phyloP scores from a whole-genome alignment of 2,888 invertebrate species.

The Lingula anatina region DNA sequence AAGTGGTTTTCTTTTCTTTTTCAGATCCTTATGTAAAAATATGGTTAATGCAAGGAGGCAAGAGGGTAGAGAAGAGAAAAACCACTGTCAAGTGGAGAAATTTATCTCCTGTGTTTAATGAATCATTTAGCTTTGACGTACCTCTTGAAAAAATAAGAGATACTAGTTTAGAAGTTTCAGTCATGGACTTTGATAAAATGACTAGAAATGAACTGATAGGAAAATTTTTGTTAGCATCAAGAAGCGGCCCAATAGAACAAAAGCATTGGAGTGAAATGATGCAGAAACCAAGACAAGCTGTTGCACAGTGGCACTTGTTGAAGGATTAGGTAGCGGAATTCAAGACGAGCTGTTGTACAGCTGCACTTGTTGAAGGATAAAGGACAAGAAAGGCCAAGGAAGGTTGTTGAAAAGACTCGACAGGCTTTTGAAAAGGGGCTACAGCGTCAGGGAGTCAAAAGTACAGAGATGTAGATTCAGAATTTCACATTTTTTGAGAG shows the following conservation, averaged over 20 bases:
- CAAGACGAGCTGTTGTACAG: no score
- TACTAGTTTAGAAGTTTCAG: constrained; percentile 87
- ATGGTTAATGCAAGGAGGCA: constrained; percentile 92
- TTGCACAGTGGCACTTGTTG: constrained; percentile 94
- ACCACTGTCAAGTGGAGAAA: constrained; percentile 67
- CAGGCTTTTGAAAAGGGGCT: no score
- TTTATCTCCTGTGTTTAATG: constrained; percentile 92
- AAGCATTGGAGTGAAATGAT: constrained; percentile 99
- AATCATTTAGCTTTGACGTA: constrained; percentile 91
- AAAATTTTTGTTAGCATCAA: constrained; percentile 54
- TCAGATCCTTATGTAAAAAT: constrained; percentile 98
- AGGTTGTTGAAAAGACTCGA: no score
- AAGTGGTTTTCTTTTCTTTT: constrained; percentile 32
- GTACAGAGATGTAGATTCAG: no score
- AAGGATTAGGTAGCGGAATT: no score
- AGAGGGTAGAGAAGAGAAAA: constrained; percentile 92
- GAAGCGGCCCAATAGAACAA: constrained; percentile 90
- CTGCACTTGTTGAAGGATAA: no score
- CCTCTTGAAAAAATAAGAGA: constrained; percentile 96
- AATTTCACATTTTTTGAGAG: no score
- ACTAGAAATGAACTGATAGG: constrained; percentile 90
- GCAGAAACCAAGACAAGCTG: constrained; percentile 90
- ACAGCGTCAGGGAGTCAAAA: no score
- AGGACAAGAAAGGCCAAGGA: no score
- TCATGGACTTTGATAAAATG: constrained; percentile 97